Evolutionary conservation across 2,113 vertebrate genomes (phyloP).

Genomic region (Etia nguti): DNA sequence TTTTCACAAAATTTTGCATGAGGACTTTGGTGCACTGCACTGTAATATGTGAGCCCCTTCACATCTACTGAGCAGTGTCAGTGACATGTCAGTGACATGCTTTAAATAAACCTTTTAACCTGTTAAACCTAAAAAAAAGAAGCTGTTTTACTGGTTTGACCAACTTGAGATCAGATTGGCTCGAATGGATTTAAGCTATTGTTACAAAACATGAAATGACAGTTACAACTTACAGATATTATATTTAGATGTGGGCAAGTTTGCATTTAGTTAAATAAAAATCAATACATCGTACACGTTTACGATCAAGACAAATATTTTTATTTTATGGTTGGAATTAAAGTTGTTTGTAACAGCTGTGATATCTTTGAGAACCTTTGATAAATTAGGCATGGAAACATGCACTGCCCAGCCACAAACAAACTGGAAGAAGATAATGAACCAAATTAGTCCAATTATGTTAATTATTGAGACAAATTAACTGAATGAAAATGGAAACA

Average conservation of each 20-base stretch:
- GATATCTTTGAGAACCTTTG: not conserved
- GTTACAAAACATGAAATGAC: not conserved
- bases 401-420: not conserved
- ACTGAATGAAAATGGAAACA: constrained; percentile 4
- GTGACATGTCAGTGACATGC: too few species aligned
- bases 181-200: not conserved
- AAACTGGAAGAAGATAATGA: constrained; percentile 24
- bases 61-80: too few species aligned
- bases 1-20: not conserved
- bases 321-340: not conserved
- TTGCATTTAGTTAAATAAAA: not conserved
- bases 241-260: not conserved
- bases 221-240: not conserved
- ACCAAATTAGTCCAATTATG: constrained; percentile 34
- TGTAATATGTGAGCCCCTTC: not conserved
- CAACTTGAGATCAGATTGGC: not conserved
- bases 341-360: not conserved
- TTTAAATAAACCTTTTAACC: not conserved
- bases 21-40: not conserved
- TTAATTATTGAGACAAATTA: constrained; percentile 30
- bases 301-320: not conserved
- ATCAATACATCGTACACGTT: not conserved
- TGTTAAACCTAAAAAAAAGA: not conserved
- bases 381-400: not conserved
- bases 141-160: not conserved